Evolutionary conservation across 1,140 invertebrate genomes (phyloP), one percentile per base, ranked within the genome.

Genomic region (Drosophila sturtevanti): DNA sequence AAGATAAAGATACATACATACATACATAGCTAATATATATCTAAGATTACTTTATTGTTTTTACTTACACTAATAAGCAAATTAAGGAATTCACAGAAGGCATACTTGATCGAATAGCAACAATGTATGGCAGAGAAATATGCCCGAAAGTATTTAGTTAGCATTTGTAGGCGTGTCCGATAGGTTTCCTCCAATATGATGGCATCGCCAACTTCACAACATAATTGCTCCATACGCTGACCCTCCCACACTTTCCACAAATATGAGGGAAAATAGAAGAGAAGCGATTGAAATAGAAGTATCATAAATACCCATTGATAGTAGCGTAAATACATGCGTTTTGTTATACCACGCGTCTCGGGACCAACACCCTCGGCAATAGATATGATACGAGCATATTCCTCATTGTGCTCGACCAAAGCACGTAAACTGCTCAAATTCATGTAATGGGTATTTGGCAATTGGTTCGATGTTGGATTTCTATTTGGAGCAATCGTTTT

Each of bases 281-380:
- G 91, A 37, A 95, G 92, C 63, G 96, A 95, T 93, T 98, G 96
- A n/a, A 98, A 94, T 22, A 97, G 95, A 41, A 98, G 93, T 34
- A 97, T 94, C 86, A 97, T 95, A 60, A 96, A 96, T 4, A 97
- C 95, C 97, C 97, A 98, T 91, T 98, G 97, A 91, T 98, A 98
- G 92, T 98, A 98, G 34, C 95, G 95, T 72, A 96, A 95, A 76
- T 95, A 94, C 61, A 94, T 93, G 21, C 94, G 93, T 75, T 94
- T 93, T 62, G 95, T 94, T 0, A 89, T 70, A 69, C 93, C 84
- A 1, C 90, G 74, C 0, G 58, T 77, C 4, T 79, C 76, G 0
- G 75, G 72, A 0, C 93, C 86, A 0, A 90, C 86, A 7, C 86
- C 86, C 59, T 90, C 81, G 31, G 87, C 82, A 16, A 90, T 82